Percentiles rank a stretch among this genome's conserved stretches.
Conservation (phyloP, 2,113 vertebrate genomes). For the Nesogale talazaci region DNA sequence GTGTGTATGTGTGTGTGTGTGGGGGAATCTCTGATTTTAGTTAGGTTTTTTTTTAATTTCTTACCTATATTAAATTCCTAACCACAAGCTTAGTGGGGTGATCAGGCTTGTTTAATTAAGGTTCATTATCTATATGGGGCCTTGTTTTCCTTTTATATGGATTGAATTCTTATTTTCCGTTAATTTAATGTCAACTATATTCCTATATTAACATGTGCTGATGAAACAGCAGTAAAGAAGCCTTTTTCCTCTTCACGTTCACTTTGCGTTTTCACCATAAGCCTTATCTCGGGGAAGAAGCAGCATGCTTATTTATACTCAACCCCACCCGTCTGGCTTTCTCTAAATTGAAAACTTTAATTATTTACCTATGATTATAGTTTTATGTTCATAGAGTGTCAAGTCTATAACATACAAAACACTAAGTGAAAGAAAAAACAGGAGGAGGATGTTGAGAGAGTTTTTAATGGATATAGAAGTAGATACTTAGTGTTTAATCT, state of each 20-base stretch:
- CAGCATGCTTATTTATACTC: background rate
- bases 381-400: constrained; percentile 5
- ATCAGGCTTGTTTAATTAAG: constrained; percentile 49
- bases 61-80: background rate
- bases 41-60: too few species aligned
- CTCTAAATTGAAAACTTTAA: constrained; percentile 30
- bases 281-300: background rate
- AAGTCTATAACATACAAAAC: constrained; percentile 18
- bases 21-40: constrained; percentile 16
- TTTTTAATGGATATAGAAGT: constrained; percentile 11
- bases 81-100: background rate
- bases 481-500: constrained; percentile 19
- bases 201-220: constrained; percentile 29
- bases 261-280: constrained; percentile 32
- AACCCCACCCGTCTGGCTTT: background rate
- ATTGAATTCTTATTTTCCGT: constrained; percentile 33
- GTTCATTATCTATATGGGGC: constrained; percentile 14
- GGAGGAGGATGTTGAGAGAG: constrained; percentile 22
- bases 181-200: background rate
- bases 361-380: constrained; percentile 45
- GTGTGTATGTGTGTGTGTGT: too few species aligned
- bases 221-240: constrained; percentile 27
- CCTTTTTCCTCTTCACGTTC: background rate
- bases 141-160: constrained; percentile 45
- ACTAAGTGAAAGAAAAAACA: constrained; percentile 24